Percentiles rank a stretch among this genome's conserved stretches.
phyloP scores from a whole-genome alignment of 64 coral and sea anemone species.

The Montipora foliosa region DNA sequence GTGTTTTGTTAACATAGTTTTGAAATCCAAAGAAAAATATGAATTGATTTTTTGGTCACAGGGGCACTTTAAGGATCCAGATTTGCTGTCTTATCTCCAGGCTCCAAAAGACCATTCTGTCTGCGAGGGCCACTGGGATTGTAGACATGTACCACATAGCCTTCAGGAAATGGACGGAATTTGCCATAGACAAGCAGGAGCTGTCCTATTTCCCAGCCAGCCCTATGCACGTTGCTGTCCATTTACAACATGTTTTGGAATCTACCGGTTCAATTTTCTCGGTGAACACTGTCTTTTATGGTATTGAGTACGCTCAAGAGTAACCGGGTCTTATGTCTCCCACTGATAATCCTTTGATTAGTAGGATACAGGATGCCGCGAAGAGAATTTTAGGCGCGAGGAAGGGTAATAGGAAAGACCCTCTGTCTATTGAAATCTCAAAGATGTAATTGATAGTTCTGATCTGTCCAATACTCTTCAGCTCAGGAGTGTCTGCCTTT shows the following conservation, averaged over 20 bases:
- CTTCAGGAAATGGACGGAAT: conserved; percentile 5
- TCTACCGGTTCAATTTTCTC: background rate
- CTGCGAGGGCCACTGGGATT: no score
- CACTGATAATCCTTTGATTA: conserved; percentile 31
- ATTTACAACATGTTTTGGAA: background rate
- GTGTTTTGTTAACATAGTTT: no score
- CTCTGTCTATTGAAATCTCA: conserved; percentile 23
- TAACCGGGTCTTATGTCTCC: background rate
- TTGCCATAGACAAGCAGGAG: background rate
- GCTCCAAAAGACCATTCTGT: no score
- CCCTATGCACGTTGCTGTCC: conserved; percentile 25
- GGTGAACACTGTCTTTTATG: conserved; percentile 50
- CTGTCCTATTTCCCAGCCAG: conserved; percentile 4
- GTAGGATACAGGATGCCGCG: background rate
- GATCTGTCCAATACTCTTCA: no score
- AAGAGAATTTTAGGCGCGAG: conserved; percentile 21
- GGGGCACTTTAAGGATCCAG: no score
- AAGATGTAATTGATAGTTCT: no score
- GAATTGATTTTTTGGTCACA: no score
- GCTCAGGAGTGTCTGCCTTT: no score
- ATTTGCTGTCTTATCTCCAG: no score
- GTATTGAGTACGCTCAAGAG: conserved; percentile 36
- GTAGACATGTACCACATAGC: no score
- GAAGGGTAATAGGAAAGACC: conserved; percentile 49
- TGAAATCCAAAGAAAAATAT: no score